Evolutionary conservation across 2,113 vertebrate genomes (phyloP).

Genomic region (Chrysemys picta): DNA sequence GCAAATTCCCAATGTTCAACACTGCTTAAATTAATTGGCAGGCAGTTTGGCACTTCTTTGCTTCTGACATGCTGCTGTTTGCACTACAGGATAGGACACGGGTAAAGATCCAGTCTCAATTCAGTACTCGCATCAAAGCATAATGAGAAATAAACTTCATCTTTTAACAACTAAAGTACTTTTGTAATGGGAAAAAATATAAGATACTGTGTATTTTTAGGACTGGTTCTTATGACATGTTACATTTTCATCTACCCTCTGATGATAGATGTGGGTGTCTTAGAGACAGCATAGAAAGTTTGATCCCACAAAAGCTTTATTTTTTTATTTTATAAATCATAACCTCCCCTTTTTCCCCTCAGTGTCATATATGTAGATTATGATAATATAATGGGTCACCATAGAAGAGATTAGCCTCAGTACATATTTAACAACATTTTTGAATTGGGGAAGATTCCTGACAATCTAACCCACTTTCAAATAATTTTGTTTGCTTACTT

Average conservation of each 20-base stretch:
- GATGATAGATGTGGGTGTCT: background rate
- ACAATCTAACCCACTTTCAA: background rate
- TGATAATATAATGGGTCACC: background rate
- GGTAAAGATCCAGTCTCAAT: background rate
- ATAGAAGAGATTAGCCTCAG: background rate
- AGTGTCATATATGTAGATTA: background rate
- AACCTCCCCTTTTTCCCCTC: background rate
- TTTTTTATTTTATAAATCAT: background rate
- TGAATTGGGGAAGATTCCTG: background rate
- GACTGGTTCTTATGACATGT: background rate
- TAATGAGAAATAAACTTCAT: background rate
- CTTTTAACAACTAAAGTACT: background rate
- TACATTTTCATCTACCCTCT: background rate
- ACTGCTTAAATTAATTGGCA: constrained; percentile 56
- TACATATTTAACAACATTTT: background rate
- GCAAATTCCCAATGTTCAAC: constrained; percentile 40
- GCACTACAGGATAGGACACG: background rate
- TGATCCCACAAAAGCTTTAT: background rate
- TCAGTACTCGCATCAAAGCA: background rate
- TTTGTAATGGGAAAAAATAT: background rate
- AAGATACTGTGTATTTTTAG: background rate
- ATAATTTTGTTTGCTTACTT: background rate
- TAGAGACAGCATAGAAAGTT: background rate
- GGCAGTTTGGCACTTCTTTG: background rate
- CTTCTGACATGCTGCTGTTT: background rate